These are phyloP conservation scores for Lordiphosa collinella DNA, from an alignment of 1,140 invertebrate genomes.

Conservation along the genomic window DNA sequence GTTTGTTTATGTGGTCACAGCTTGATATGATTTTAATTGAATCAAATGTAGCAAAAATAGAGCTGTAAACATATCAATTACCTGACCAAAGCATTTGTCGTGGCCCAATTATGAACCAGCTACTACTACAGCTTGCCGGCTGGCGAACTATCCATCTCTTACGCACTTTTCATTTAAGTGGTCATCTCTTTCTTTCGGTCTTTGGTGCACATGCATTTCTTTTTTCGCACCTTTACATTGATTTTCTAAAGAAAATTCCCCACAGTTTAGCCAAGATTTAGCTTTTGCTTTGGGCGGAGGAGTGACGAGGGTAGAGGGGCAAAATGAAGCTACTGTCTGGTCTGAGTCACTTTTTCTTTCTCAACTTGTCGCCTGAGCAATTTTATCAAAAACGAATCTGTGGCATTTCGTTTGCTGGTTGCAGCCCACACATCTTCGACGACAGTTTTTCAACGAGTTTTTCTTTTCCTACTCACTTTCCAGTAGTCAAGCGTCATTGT, in stretches of 20 bases:
- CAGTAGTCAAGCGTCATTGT: slow-evolving; percentile 32
- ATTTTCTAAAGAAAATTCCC: slow-evolving; percentile 19
- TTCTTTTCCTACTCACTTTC: slow-evolving; percentile 21
- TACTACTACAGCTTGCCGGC: too few relatives aligned
- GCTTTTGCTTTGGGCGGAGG: neutral
- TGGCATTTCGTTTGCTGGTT: slow-evolving; percentile 58
- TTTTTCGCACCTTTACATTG: slow-evolving; percentile 7
- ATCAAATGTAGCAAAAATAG: slow-evolving; percentile 51
- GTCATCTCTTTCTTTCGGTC: neutral
- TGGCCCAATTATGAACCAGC: slow-evolving; percentile 53
- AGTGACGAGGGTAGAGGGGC: too few relatives aligned
- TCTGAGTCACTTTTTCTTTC: slow-evolving; percentile 59
- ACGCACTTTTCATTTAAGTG: too few relatives aligned
- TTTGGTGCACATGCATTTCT: slow-evolving; percentile 1
- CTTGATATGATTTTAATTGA: slow-evolving; percentile 63
- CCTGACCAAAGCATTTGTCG: slow-evolving; percentile 27
- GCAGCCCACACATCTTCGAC: slow-evolving; percentile 52
- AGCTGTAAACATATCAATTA: slow-evolving; percentile 75
- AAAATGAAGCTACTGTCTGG: neutral
- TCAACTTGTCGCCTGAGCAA: slow-evolving; percentile 62
- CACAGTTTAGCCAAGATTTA: neutral
- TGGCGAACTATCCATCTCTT: too few relatives aligned
- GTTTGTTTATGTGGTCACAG: slow-evolving; percentile 36
- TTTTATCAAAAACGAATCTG: slow-evolving; percentile 70
- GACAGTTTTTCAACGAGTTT: slow-evolving; percentile 16